A percentile compares a stretch with the other conserved stretches of the same genome.
These are phyloP conservation scores for Ochropleura leucogaster DNA, from an alignment of 2,888 invertebrate species.

Conservation along the genomic window DNA sequence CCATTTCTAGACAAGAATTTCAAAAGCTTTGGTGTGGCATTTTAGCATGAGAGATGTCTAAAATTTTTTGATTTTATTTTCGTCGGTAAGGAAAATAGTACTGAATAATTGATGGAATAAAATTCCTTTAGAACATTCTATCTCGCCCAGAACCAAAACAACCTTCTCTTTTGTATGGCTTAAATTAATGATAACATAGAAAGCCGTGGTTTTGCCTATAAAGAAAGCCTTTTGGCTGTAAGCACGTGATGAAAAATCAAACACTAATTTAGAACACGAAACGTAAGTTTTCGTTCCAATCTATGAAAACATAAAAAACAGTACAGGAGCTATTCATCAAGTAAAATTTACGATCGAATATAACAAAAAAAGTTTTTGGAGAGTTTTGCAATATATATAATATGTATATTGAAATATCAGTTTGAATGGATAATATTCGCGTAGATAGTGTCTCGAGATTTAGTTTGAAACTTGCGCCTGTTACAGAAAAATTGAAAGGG, in stretches of 20 bases:
- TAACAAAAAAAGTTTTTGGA: conserved; percentile 28
- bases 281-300: conserved; percentile 12
- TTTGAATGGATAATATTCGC: conserved; percentile 25
- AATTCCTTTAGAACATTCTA: background rate
- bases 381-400: conserved; percentile 33
- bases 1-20: background rate
- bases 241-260: conserved; percentile 34
- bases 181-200: conserved; percentile 7
- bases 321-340: conserved; percentile 54
- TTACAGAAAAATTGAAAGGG: no score
- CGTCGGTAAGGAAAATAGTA: background rate
- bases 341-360: conserved; percentile 38
- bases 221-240: background rate
- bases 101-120: background rate
- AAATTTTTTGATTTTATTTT: background rate
- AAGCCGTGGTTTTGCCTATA: background rate
- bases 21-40: background rate
- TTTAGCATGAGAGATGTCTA: background rate
- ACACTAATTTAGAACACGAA: conserved; percentile 23
- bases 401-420: conserved; percentile 51
- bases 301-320: conserved; percentile 29
- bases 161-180: background rate
- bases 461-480: no score
- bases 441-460: conserved; percentile 35
- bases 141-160: background rate